Conservation (phyloP, 2,797 vertebrate species). For the Heteromormyrus szaboi region DNA sequence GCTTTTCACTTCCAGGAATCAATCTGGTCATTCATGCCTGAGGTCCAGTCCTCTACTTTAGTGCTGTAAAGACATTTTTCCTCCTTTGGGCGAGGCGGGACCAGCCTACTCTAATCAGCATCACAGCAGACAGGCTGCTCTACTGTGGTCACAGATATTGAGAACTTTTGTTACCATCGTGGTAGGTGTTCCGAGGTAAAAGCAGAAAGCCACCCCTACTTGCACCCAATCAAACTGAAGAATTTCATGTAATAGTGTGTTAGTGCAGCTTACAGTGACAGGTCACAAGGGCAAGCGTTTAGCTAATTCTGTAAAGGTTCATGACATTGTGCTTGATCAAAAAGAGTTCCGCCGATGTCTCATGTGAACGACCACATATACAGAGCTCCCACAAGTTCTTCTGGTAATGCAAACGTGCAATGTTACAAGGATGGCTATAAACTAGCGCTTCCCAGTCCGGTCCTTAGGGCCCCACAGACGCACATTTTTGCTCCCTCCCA, state of each 20-base stretch:
- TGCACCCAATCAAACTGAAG: background rate
- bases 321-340: background rate
- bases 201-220: background rate
- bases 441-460: background rate
- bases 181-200: background rate
- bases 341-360: background rate
- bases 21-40: constrained; percentile 3
- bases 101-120: background rate
- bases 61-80: background rate
- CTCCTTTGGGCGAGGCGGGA: background rate
- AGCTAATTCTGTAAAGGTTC: background rate
- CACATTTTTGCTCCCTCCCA: background rate
- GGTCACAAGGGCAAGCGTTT: background rate
- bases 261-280: background rate
- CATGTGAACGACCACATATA: background rate
- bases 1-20: background rate
- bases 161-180: no score
- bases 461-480: background rate
- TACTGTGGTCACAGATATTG: background rate
- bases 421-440: background rate
- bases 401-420: background rate
- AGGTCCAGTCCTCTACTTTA: background rate
- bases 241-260: background rate
- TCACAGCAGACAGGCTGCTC: background rate
- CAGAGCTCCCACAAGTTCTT: background rate